Percentiles rank a stretch among this genome's conserved stretches.
phyloP scores from a whole-genome alignment of 2,113 vertebrate species.

The Hemiprocne comata region DNA sequence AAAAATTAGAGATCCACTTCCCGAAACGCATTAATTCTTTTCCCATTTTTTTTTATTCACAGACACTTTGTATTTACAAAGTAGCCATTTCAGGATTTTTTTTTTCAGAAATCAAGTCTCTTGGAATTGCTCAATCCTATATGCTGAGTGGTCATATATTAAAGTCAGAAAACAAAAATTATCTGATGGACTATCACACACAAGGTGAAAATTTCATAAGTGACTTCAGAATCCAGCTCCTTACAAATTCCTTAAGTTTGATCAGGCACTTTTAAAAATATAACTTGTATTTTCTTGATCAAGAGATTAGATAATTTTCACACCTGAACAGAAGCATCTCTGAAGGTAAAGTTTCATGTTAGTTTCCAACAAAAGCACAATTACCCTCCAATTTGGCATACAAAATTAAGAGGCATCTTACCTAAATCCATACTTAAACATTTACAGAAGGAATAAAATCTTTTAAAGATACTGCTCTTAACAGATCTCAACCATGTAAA shows the following conservation, averaged over 20 bases:
- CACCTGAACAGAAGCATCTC: not conserved
- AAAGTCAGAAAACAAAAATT: not conserved
- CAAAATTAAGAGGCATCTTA: not conserved
- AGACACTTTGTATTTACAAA: not conserved
- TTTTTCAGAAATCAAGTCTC: not conserved
- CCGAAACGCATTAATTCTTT: not conserved
- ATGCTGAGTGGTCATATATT: not conserved
- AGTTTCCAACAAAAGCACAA: not conserved
- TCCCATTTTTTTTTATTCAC: not conserved
- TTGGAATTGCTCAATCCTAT: not conserved
- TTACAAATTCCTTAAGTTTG: not conserved
- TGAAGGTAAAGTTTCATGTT: not conserved
- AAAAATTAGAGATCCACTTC: not conserved
- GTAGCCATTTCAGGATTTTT: not conserved
- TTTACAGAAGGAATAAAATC: not conserved
- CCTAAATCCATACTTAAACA: not conserved
- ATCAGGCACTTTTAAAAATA: not conserved
- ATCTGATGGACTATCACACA: not conserved
- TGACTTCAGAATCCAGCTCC: not conserved
- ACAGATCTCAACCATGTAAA: not conserved
- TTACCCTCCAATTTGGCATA: not conserved
- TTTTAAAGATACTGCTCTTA: not conserved
- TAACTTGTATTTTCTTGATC: not conserved
- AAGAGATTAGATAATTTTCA: not conserved
- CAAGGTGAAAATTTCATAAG: not conserved